Evolutionary conservation across 2,113 vertebrate species (phyloP), one percentile per base, ranked within the genome.

Genomic region (Hippocampus abdominalis): DNA sequence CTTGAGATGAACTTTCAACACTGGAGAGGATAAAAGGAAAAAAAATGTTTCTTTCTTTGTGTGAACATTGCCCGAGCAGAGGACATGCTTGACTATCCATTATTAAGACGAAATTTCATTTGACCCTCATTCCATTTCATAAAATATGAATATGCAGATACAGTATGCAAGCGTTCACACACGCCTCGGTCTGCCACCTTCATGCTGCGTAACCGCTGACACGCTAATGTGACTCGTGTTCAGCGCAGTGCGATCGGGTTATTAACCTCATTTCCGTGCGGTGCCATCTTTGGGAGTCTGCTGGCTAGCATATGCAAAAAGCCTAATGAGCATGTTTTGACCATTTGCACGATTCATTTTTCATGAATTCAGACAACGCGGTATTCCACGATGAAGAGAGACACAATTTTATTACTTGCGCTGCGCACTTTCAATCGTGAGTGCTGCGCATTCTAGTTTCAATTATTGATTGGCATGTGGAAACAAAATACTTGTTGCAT

Each of bases 261-360:
- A 44, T 64, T 64, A 39, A 42, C 61, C 61, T 64, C 61, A 44
- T 64, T 64, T 42, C 39, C 42, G 40, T 1, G 39, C 11, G 39
- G n/a, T 13, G 61, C 39, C 61, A 64, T 64, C 61, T 64, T 64
- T 64, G 61, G 16, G 21, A 40, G 42, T 64, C 36, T n/a, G 21
- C 23, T 16, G 54, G 54, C 54, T 27, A 15, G 23, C 61, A 64
- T 44, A 64, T 42, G 61, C 42, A 39, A 64, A 6, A 64, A 64
- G 61, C 61, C 21, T 64, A 64, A 64, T 44, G 20, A 44, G 61
- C 61, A 42, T 64, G 21, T 64, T 62, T 39, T 62, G 60, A 62
- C 32, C 60, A 39, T 62, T 11, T 15, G 32, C 32, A 40, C 32
- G 32, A 27, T 62, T 40, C 36, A n/a, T 63, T 40, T 64, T 42